Conservation (phyloP, 2,797 vertebrate species). For the Gouania willdenowi region DNA sequence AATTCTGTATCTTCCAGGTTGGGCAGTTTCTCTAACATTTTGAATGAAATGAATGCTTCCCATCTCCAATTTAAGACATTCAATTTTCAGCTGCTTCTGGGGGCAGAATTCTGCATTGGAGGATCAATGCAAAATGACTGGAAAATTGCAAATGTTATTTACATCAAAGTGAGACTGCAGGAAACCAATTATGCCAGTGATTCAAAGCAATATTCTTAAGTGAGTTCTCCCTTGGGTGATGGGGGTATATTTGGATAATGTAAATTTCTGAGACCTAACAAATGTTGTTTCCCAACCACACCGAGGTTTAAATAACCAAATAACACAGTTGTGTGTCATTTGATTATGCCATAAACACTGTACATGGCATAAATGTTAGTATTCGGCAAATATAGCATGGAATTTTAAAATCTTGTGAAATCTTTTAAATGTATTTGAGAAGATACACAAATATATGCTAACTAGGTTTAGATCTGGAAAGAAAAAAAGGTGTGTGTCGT, state of each 20-base stretch:
- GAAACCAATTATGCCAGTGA: constrained; percentile 64
- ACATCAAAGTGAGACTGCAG: constrained; percentile 69
- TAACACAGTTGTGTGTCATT: too few species aligned
- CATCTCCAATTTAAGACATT: constrained; percentile 57
- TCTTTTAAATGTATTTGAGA: too few species aligned
- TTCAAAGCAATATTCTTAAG: constrained; percentile 56
- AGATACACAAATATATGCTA: constrained; percentile 3
- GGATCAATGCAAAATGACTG: constrained; percentile 68
- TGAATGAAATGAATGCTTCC: constrained; percentile 53
- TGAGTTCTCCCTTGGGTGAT: constrained; percentile 44
- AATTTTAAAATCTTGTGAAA: too few species aligned
- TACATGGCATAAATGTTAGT: too few species aligned
- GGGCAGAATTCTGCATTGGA: constrained; percentile 48
- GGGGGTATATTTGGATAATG: constrained; percentile 25
- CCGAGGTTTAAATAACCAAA: constrained; percentile 13
- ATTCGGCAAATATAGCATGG: too few species aligned
- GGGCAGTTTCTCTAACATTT: constrained; percentile 39
- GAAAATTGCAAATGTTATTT: constrained; percentile 72
- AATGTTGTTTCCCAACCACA: constrained; percentile 9
- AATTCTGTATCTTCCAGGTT: constrained; percentile 52
- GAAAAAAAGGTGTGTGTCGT: constrained; percentile 9
- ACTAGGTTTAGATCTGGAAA: constrained; percentile 8
- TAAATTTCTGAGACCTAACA: constrained; percentile 24
- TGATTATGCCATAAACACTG: too few species aligned
- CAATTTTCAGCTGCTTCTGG: constrained; percentile 62